Base-by-base conservation (phyloP, 2,888 invertebrate genomes). In the Marasmarcha lunaedactyla region DNA sequence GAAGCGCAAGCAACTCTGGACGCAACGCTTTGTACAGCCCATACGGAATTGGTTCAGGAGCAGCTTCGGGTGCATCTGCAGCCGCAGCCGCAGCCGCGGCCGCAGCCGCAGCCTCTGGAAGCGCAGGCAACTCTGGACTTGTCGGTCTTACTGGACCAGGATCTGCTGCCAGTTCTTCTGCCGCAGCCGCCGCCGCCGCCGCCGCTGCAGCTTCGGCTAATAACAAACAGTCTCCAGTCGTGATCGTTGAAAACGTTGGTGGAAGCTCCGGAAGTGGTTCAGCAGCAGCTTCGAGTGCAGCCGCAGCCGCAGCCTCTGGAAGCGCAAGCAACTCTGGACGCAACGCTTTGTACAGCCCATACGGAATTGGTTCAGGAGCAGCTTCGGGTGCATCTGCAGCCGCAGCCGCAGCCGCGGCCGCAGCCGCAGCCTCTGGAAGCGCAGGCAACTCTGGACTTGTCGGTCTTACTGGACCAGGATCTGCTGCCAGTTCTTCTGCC, bases 401-500 rank as follows among this genome's bases (percentile, higher is more conserved):
- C 10, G 25, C 47, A 14, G 38, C 46, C 4, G 40, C 42, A 33
- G 39, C 41, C 14, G 11, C 35, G 2, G 40, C 34, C 2, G n/a
- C 39, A 33, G 27, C n/a, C 15, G 10, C 2, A n/a, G n/a, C n/a
- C n/a, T n/a, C n/a, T n/a, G 38, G 14, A 10, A 36, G n/a, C n/a
- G n/a, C 35, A 25, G 48, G 39, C 38, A 37, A 42, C 11, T 5
- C 44, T 1, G 30, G 49, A 11, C 25, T 47, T n/a, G n/a, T n/a
- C n/a, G n/a, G n/a, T n/a, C n/a, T n/a, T 1, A 40, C 20, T 47
- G 15, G 47, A 49, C 26, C 40, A 35, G 13, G 45, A 38, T 20
- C 35, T 40, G 30, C 6, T 30, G 30, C 30, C n/a, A n/a, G n/a
- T 30, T 30, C 30, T 30, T 10, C 30, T 7, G 4, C 30, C 10